Evolutionary conservation across 2,888 invertebrate species (phyloP).

Genomic region (Cantharis nigra): DNA sequence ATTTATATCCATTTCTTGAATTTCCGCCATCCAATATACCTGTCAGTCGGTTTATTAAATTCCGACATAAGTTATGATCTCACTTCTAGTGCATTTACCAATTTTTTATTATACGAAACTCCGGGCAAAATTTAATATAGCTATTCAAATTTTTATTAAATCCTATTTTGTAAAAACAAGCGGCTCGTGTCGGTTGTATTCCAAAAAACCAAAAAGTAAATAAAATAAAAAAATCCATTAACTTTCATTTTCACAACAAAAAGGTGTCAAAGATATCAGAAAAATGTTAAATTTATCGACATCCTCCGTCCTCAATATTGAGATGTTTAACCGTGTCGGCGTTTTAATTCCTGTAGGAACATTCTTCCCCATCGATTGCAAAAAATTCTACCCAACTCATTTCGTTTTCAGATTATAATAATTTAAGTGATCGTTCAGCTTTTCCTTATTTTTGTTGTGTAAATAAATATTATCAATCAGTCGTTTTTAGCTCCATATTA

Average conservation of each 20-base stretch:
- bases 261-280: not conserved
- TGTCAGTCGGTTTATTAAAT: conserved; percentile 25
- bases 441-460: not conserved
- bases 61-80: conserved; percentile 20
- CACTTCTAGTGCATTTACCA: not conserved
- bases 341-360: conserved; percentile 18
- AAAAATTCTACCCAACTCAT: not conserved
- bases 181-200: not conserved
- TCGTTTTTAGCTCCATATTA: not conserved
- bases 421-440: not conserved
- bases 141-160: not conserved
- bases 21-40: conserved; percentile 19
- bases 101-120: not conserved
- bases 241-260: not conserved
- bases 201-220: not conserved
- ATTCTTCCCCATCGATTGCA: conserved; percentile 1
- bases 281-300: conserved; percentile 1
- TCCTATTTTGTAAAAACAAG: not conserved
- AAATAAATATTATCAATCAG: not conserved
- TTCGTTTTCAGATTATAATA: not conserved
- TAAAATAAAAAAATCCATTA: not conserved
- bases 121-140: not conserved
- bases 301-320: conserved; percentile 10
- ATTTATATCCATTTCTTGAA: conserved; percentile 21
- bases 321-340: conserved; percentile 17